A percentile compares a stretch with the other conserved stretches of the same genome.
Evolutionary conservation across 1,140 invertebrate genomes (phyloP).

Genomic region (Latrodectus geometricus): DNA sequence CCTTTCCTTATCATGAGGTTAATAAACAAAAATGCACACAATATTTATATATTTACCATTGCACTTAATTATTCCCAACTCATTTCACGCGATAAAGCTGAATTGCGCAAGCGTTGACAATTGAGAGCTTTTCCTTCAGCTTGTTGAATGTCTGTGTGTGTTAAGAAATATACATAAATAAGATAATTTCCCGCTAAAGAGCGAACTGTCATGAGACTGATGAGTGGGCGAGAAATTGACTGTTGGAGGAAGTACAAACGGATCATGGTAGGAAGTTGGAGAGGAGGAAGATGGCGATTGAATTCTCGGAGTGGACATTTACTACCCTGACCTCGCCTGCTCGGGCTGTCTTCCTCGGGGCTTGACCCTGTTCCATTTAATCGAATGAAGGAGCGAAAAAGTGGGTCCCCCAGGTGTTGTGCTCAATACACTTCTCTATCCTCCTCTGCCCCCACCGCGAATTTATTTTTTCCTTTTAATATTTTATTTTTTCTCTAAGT

Average conservation of each 20-base stretch:
- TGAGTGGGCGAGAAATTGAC: not conserved
- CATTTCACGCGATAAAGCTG: too few species aligned
- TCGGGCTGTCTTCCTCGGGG: not conserved
- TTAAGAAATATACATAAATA: not conserved
- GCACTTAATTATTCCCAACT: too few species aligned
- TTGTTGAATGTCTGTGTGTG: not conserved
- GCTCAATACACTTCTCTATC: not conserved
- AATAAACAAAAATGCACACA: too few species aligned
- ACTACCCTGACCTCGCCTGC: not conserved
- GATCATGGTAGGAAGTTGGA: not conserved
- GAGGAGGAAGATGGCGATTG: not conserved
- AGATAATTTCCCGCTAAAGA: not conserved
- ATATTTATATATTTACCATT: too few species aligned
- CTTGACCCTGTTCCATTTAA: conserved; percentile 1
- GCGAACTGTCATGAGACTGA: not conserved
- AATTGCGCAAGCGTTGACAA: too few species aligned
- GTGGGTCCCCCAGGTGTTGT: not conserved
- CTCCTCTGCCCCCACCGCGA: not conserved
- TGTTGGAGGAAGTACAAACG: not conserved
- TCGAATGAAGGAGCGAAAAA: not conserved
- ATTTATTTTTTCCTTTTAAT: too few species aligned
- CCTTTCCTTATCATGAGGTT: too few species aligned
- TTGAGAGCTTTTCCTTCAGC: too few species aligned
- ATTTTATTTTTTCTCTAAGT: too few species aligned
- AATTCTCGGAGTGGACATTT: not conserved